Evolutionary conservation across 1,140 invertebrate species (phyloP), one percentile per base, ranked within the genome.

Genomic region (Aphidius gifuensis): DNA sequence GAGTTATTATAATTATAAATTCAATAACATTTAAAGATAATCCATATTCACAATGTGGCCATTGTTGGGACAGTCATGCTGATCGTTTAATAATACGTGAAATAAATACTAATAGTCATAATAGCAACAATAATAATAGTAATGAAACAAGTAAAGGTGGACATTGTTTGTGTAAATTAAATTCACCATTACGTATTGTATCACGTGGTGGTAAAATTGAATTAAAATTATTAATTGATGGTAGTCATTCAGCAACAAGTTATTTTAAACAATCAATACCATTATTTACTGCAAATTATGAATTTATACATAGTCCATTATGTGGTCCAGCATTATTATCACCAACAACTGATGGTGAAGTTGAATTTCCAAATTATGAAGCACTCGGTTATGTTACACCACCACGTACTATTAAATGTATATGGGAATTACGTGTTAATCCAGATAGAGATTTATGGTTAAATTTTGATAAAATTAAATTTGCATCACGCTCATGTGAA

Each of bases 191-290:
- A 32, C 80, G 86, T 57, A 79, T 92, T 1, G 87, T 92, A 5
- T 92, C 91, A 0, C 86, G 86, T 6, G 90, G 90, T 6, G 91
- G 92, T 69, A 86, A 86, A 50, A 78, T 92, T 46, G 90, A 91
- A 64, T 80, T 94, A 7, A 89, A 91, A 71, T 81, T 95, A 59
- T 85, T 91, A 21, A 86, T 95, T 0, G 92, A 94, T 68, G 88
- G 88, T 8, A 86, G 88, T 42, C 90, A 92, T 66, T 90, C 92
- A 1, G 90, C 92, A 0, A 83, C 88, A 0, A 92, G 88, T 48
- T 95, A 94, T 72, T 94, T 95, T 78, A 95, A 95, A 74, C 89
- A 92, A 66, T 83, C 87, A 6, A 83, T 85, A 42, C 88, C 92
- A 0, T 82, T 95, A 1, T 94, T 94, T 71, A 87, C 92, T 76